Conservation (phyloP, 2,888 invertebrate genomes). For the Microctonus aethiopoides region DNA sequence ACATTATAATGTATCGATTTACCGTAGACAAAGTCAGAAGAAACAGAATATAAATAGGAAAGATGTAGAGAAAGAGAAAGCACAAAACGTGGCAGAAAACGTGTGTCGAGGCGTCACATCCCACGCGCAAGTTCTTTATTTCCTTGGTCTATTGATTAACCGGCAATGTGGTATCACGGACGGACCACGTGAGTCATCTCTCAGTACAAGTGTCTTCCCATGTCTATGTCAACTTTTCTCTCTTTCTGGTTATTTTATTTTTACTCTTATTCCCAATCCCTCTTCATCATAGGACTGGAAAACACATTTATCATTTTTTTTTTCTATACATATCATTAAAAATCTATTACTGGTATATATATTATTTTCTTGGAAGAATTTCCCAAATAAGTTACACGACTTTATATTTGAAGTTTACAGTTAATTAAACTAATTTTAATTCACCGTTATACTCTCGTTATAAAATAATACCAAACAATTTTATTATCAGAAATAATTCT, state of each 20-base stretch:
- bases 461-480: background rate
- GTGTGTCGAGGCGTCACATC: conserved; percentile 19
- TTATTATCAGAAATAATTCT: background rate
- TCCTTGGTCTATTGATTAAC: conserved; percentile 16
- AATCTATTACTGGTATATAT: too few relatives aligned
- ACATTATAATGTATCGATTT: background rate
- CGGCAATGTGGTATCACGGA: conserved; percentile 24
- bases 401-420: too few relatives aligned
- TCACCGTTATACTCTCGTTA: background rate
- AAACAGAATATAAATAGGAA: conserved; percentile 24
- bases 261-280: background rate
- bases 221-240: background rate
- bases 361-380: too few relatives aligned
- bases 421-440: too few relatives aligned
- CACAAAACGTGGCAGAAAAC: conserved; percentile 17
- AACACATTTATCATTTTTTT: too few relatives aligned
- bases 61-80: conserved; percentile 39
- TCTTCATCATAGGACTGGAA: background rate
- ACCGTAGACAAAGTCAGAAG: background rate
- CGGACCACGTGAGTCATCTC: conserved; percentile 36
- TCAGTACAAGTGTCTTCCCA: conserved; percentile 1
- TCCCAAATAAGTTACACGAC: too few relatives aligned
- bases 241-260: background rate
- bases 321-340: too few relatives aligned
- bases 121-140: conserved; percentile 21